Evolutionary conservation across 2,113 vertebrate genomes (phyloP).

Genomic region (Varanus salvator): DNA sequence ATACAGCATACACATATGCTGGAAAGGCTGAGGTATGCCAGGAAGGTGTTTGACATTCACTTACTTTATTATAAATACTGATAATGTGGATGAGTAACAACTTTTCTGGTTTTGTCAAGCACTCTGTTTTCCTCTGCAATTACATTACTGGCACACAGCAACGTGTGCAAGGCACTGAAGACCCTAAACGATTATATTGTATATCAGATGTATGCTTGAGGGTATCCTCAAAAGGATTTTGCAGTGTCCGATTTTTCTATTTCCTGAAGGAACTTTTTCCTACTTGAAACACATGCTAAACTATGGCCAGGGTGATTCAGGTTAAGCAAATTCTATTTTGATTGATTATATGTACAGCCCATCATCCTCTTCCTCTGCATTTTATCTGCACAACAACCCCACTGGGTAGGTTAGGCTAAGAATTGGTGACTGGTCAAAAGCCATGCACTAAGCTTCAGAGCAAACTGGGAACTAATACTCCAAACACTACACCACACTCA

Average conservation of each 20-base stretch:
- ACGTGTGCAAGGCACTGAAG: not conserved
- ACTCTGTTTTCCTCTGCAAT: not conserved
- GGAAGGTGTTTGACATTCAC: not conserved
- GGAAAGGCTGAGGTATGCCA: not conserved
- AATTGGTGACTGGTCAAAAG: no score
- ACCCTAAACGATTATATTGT: not conserved
- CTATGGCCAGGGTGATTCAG: constrained; percentile 6
- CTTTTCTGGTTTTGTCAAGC: not conserved
- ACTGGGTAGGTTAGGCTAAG: no score
- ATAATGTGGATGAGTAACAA: not conserved
- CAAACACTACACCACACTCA: no score
- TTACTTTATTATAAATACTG: constrained; percentile 11
- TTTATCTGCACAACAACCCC: no score
- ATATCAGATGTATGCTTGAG: not conserved
- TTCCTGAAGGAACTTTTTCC: not conserved
- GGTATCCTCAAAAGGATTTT: not conserved
- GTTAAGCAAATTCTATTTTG: constrained; percentile 10
- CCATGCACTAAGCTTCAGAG: no score
- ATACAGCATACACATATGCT: not conserved
- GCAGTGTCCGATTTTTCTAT: not conserved
- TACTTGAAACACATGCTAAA: not conserved
- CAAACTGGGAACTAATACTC: no score
- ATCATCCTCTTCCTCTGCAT: no score
- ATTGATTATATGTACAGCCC: not conserved
- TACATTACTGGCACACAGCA: not conserved